Percentiles rank a stretch among this genome's conserved stretches.
phyloP scores from a whole-genome alignment of 2,888 invertebrate species.

The Tanypteryx hageni region DNA sequence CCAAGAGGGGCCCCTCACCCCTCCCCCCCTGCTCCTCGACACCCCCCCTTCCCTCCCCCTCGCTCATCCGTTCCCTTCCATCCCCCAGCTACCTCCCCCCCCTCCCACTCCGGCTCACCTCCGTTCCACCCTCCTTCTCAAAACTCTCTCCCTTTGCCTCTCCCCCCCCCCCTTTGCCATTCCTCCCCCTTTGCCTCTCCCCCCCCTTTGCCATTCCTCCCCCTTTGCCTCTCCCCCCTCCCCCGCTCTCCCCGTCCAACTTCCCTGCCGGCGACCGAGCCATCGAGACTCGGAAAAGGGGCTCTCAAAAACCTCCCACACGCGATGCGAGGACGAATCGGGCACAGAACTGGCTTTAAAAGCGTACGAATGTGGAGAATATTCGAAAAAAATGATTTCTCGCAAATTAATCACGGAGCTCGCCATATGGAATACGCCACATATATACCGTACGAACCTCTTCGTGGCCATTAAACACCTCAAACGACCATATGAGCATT shows the following conservation, averaged over 20 bases:
- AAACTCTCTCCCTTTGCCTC: conserved; percentile 69
- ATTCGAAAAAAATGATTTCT: background rate
- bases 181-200: conserved; percentile 70
- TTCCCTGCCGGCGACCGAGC: conserved; percentile 76
- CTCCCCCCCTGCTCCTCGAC: background rate
- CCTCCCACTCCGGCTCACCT: background rate
- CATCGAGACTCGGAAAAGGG: conserved; percentile 72
- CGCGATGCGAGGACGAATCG: background rate
- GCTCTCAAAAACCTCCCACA: conserved; percentile 69
- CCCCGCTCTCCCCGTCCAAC: conserved; percentile 74
- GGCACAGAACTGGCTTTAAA: no score
- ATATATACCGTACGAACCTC: no score
- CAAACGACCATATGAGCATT: no score
- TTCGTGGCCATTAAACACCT: no score
- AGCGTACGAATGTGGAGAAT: no score
- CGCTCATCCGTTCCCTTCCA: background rate
- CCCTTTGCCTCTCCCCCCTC: conserved; percentile 70
- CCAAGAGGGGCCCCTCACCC: background rate
- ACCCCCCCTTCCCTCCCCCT: conserved; percentile 10
- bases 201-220: no score
- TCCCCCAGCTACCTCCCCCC: background rate
- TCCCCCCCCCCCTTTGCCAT: no score
- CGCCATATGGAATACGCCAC: background rate
- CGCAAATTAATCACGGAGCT: background rate
- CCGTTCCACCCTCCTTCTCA: conserved; percentile 32